Conservation (phyloP, 2,797 vertebrate species). For the Pseudochromis fuscus region DNA sequence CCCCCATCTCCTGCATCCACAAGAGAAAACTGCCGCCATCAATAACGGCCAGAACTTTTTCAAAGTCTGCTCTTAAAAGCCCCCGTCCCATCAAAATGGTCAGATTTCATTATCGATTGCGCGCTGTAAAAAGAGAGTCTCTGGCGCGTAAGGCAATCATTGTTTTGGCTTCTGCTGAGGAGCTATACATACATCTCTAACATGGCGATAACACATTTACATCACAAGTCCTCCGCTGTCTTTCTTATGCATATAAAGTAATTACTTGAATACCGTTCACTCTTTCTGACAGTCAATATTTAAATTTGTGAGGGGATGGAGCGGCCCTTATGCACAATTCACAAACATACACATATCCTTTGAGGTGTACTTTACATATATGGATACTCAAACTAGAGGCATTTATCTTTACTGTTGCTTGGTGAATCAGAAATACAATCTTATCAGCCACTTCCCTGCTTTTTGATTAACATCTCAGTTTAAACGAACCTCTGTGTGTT, state of each 20-base stretch:
- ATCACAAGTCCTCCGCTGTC: conserved; percentile 53
- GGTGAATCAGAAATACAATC: no score
- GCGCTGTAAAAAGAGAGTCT: conserved; percentile 41
- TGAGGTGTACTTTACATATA: conserved; percentile 32
- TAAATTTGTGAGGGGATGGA: conserved; percentile 50
- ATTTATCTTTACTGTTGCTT: neutral
- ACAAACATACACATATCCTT: conserved; percentile 30
- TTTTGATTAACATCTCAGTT: conserved; percentile 50
- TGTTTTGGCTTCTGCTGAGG: conserved; percentile 66
- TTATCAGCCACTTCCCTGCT: neutral
- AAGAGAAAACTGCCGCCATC: conserved; percentile 75
- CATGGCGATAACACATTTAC: conserved; percentile 49
- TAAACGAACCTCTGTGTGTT: conserved; percentile 47
- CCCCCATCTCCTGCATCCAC: conserved; percentile 19
- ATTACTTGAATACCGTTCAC: conserved; percentile 59
- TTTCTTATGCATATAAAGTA: conserved; percentile 76
- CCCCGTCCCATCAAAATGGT: conserved; percentile 75
- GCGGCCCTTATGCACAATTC: conserved; percentile 20
- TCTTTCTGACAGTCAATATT: conserved; percentile 73
- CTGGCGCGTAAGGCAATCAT: conserved; percentile 55
- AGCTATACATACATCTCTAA: conserved; percentile 55
- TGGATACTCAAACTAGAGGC: conserved; percentile 7
- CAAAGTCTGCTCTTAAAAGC: conserved; percentile 75
- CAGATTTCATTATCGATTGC: conserved; percentile 76
- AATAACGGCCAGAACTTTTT: conserved; percentile 79